Conservation (phyloP, 2,797 vertebrate species). For the Hafferia zeledoni region DNA sequence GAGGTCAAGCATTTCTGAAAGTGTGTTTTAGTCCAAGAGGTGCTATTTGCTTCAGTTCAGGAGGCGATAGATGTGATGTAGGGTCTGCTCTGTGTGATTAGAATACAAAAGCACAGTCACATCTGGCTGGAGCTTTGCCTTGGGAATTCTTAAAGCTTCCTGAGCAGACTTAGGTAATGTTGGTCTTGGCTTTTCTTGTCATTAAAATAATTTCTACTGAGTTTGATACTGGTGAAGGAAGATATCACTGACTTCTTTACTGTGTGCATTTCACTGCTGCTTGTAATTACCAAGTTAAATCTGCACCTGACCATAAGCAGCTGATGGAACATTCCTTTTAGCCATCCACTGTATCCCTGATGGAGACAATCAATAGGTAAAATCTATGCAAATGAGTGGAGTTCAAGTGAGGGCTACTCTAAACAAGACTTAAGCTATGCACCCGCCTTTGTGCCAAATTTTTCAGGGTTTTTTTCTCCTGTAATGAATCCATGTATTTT, state of each 20-base stretch:
- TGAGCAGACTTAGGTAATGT: neutral
- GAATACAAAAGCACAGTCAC: neutral
- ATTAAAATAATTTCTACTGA: neutral
- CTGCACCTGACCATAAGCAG: neutral
- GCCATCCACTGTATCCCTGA: neutral
- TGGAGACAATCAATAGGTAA: conserved; percentile 45
- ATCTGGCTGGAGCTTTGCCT: neutral
- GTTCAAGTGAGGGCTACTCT: conserved; percentile 64
- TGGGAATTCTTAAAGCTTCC: neutral
- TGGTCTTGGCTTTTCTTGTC: neutral
- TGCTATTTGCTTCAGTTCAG: neutral
- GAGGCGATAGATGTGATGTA: fast-evolving
- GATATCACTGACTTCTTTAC: neutral
- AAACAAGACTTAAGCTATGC: conserved; percentile 60
- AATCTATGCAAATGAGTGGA: conserved; percentile 54
- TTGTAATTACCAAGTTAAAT: neutral
- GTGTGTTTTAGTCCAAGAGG: neutral
- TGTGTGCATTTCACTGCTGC: neutral
- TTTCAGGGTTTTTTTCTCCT: conserved; percentile 48
- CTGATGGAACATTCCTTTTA: neutral
- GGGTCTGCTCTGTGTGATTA: neutral
- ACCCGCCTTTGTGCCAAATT: conserved; percentile 67
- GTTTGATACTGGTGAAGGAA: neutral
- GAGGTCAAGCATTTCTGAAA: neutral
- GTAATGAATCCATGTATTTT: conserved; percentile 76